These are phyloP conservation scores for Nyleta sp. DNA, from an alignment of 2,888 invertebrate genomes.

Conservation along the genomic window DNA sequence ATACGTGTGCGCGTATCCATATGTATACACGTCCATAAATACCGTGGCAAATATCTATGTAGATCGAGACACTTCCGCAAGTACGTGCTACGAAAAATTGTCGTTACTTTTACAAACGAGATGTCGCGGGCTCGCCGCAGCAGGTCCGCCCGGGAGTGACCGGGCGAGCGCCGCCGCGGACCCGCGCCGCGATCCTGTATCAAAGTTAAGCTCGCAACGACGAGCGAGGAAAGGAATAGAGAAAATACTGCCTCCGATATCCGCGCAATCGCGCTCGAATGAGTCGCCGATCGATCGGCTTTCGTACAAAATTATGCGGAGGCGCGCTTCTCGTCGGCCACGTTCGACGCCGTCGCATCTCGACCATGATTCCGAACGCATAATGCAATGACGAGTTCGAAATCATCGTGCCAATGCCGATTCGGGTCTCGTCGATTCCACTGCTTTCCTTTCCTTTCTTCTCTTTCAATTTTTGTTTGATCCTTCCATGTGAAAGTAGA, in stretches of 20 bases:
- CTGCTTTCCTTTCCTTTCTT: conserved; percentile 15
- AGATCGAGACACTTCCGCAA: conserved; percentile 72
- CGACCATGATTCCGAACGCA: conserved; percentile 45
- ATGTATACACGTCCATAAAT: conserved; percentile 78
- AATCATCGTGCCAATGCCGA: conserved; percentile 64
- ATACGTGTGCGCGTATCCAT: conserved; percentile 63
- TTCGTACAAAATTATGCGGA: conserved; percentile 56
- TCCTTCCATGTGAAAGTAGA: conserved; percentile 31
- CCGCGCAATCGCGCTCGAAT: conserved; percentile 62
- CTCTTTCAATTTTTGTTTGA: background rate
- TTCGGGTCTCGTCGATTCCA: conserved; percentile 32
- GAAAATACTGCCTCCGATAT: conserved; percentile 47
- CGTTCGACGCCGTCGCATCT: conserved; percentile 41
- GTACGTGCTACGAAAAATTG: conserved; percentile 30
- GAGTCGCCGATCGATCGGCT: conserved; percentile 62
- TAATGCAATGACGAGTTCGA: conserved; percentile 61
- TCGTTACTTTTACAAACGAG: conserved; percentile 20
- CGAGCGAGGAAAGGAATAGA: conserved; percentile 58
- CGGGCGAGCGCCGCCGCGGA: conserved; percentile 27
- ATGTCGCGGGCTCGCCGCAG: background rate
- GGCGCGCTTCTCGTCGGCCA: conserved; percentile 43
- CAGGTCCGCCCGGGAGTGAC: conserved; percentile 1
- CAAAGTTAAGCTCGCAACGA: conserved; percentile 53
- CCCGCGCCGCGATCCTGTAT: conserved; percentile 34
- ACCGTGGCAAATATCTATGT: conserved; percentile 77